Evolutionary conservation across 1,140 invertebrate species (phyloP).

Genomic region (Drosophila subobscura): DNA sequence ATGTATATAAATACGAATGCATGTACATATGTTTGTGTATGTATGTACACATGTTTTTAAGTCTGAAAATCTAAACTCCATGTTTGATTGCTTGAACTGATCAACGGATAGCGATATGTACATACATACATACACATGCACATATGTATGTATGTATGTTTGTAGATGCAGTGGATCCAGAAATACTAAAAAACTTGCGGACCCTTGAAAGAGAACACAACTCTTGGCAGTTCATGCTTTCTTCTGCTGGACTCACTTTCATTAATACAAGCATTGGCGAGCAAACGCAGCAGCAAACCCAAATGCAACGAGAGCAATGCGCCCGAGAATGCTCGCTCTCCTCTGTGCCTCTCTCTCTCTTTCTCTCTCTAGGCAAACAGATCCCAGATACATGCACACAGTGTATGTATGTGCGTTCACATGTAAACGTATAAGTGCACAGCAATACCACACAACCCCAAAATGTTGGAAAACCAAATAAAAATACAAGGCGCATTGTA

Average conservation of each 20-base stretch:
- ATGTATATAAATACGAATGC: no score
- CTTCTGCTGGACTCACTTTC: slow-evolving; percentile 75
- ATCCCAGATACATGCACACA: slow-evolving; percentile 60
- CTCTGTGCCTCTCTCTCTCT: slow-evolving; percentile 7
- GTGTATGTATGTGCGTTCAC: slow-evolving; percentile 39
- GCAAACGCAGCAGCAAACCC: slow-evolving; percentile 53
- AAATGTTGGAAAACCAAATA: slow-evolving; percentile 80
- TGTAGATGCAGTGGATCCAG: not conserved
- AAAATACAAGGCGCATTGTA: slow-evolving; percentile 73
- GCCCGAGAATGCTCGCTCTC: slow-evolving; percentile 43
- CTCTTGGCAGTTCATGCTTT: slow-evolving; percentile 46
- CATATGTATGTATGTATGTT: no score
- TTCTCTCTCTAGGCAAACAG: slow-evolving; percentile 52
- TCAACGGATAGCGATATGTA: no score
- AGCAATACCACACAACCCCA: slow-evolving; percentile 73
- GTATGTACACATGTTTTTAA: no score
- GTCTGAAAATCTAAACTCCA: no score
- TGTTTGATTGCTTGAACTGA: no score
- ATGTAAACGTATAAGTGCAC: slow-evolving; percentile 47
- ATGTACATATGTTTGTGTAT: no score
- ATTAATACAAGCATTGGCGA: slow-evolving; percentile 62
- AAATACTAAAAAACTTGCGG: slow-evolving; percentile 46
- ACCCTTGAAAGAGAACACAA: slow-evolving; percentile 14
- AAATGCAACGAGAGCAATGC: slow-evolving; percentile 68
- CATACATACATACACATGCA: no score